Conservation (phyloP, 2,113 vertebrate genomes). For the Coryphaenoides rupestris region DNA sequence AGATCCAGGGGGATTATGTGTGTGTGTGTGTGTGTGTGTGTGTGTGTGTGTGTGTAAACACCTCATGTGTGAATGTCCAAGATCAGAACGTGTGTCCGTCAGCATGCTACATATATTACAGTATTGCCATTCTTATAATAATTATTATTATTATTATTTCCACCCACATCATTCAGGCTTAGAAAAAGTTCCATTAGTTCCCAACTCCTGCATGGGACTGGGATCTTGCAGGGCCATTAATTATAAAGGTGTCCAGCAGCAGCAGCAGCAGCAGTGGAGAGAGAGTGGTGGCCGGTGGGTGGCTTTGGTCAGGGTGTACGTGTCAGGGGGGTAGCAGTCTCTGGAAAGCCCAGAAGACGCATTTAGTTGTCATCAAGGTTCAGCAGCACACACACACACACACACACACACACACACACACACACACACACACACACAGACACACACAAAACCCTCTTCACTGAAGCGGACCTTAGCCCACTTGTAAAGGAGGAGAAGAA, state of each 20-base stretch:
- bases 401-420: no score
- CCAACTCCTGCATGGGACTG: no score
- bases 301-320: conserved; percentile 29
- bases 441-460: conserved; percentile 3
- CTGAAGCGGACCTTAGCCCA: conserved; percentile 10
- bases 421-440: no score
- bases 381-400: conserved; percentile 10
- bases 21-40: background rate
- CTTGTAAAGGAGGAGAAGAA: conserved; percentile 13
- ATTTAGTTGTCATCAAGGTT: conserved; percentile 31
- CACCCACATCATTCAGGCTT: no score
- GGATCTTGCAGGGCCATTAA: no score
- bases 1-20: conserved; percentile 53
- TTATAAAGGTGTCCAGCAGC: no score
- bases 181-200: no score
- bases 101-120: background rate
- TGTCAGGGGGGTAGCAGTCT: conserved; percentile 7
- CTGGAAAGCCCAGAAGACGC: conserved; percentile 26
- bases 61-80: background rate
- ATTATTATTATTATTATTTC: no score
- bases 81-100: background rate
- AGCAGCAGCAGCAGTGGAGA: no score
- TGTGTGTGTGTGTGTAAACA: background rate
- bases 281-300: conserved; percentile 4
- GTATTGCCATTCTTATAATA: no score